A percentile compares a stretch with the other conserved stretches of the same genome.
Evolutionary conservation across 2,113 vertebrate species (phyloP).

Genomic region (Equus przewalskii): DNA sequence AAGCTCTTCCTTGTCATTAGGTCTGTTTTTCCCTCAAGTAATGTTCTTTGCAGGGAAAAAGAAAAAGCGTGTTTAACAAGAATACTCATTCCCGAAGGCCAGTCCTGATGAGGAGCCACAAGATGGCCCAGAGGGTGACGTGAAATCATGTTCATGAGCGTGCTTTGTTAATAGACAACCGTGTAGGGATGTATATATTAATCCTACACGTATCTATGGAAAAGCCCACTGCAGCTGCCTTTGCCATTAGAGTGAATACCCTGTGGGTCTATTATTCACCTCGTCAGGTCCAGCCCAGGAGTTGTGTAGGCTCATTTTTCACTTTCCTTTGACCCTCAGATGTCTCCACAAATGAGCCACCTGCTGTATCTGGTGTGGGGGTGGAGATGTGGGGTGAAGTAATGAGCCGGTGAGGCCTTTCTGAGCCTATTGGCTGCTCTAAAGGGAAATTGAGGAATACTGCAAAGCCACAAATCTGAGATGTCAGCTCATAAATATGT

Average conservation of each 20-base stretch:
- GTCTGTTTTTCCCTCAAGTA: not conserved
- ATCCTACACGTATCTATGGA: rapidly evolving
- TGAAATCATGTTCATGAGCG: rapidly evolving
- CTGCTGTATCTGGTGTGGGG: not conserved
- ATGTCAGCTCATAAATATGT: constrained; percentile 80
- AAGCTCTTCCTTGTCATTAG: not conserved
- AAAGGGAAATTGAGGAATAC: constrained; percentile 65
- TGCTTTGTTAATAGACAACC: not conserved
- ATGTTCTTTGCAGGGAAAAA: not conserved
- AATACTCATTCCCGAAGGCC: not conserved
- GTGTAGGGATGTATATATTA: rapidly evolving
- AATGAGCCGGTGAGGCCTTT: constrained; percentile 37
- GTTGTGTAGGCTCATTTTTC: not conserved
- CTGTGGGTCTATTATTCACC: not conserved
- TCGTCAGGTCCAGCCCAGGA: not conserved
- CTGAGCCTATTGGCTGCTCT: not conserved
- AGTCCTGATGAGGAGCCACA: not conserved
- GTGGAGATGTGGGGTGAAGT: not conserved
- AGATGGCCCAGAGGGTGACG: not conserved
- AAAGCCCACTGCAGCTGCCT: not conserved
- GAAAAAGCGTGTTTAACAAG: not conserved
- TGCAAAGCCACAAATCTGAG: constrained; percentile 59
- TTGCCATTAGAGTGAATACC: rapidly evolving
- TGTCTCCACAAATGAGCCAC: constrained; percentile 58
- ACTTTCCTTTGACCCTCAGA: not conserved